phyloP scores from a whole-genome alignment of 2,113 vertebrate species.

The Siphamia tubifer region DNA sequence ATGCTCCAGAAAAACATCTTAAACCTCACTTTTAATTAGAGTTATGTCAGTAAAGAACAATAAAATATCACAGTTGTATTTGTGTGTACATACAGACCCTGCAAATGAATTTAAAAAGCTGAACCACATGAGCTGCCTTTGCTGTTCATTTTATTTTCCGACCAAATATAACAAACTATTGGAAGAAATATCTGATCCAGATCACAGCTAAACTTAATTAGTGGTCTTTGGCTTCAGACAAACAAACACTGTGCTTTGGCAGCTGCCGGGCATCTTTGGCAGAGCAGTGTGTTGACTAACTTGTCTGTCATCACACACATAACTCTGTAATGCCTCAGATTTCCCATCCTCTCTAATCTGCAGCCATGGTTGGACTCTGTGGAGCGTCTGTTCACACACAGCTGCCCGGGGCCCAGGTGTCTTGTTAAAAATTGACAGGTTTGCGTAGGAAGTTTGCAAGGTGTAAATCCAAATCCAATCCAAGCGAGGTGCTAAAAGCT shows the following conservation, averaged over 20 bases:
- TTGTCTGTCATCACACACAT: background rate
- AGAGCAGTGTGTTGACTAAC: background rate
- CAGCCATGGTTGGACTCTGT: slow-evolving; percentile 1
- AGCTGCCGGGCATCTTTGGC: background rate
- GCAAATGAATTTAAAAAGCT: no score
- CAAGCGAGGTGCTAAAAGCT: background rate
- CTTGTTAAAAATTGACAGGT: slow-evolving; percentile 23
- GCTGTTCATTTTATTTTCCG: background rate
- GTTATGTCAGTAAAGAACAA: no score
- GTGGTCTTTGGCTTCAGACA: background rate
- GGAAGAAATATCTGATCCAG: background rate
- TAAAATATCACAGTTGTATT: no score
- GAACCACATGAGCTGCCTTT: background rate
- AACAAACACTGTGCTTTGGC: background rate
- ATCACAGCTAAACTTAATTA: background rate
- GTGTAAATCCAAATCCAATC: slow-evolving; percentile 6
- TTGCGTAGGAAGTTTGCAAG: background rate
- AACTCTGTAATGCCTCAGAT: background rate
- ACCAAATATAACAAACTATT: background rate
- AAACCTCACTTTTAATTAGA: no score
- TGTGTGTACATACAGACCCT: no score
- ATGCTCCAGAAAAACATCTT: no score
- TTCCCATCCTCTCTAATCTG: slow-evolving; percentile 20
- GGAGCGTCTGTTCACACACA: slow-evolving; percentile 14
- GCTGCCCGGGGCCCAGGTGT: slow-evolving; percentile 22